phyloP scores from a whole-genome alignment of 2,797 vertebrate genomes.

The Antrozous pallidus region DNA sequence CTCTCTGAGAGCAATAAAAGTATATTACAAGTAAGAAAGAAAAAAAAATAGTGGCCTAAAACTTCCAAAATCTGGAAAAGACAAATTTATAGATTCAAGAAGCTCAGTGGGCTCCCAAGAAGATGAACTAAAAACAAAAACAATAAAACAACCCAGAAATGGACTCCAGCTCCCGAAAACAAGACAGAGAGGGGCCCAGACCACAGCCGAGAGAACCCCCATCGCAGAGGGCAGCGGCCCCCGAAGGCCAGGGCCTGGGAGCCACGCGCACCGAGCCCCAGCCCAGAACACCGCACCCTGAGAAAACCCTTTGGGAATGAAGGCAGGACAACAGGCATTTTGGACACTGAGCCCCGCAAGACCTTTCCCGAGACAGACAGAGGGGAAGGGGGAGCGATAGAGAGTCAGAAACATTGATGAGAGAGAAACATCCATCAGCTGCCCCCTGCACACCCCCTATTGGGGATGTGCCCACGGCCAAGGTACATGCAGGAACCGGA shows the following conservation, averaged over 20 bases:
- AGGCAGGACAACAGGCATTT: no score
- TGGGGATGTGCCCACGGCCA: no score
- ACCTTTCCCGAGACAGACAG: background rate
- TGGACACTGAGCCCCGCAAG: background rate
- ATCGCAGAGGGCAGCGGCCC: background rate
- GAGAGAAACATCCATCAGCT: no score
- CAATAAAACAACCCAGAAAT: background rate
- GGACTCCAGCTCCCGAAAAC: background rate
- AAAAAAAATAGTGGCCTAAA: background rate
- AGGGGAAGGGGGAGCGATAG: no score
- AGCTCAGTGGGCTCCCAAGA: background rate
- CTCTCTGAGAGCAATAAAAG: no score
- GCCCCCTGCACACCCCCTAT: no score
- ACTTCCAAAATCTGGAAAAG: background rate
- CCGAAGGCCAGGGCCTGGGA: no score
- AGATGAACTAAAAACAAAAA: background rate
- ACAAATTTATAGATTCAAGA: background rate
- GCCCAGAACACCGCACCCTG: background rate
- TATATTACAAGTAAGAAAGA: no score
- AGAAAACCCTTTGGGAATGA: background rate
- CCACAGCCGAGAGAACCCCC: background rate
- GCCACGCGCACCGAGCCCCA: no score
- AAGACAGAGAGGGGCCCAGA: background rate
- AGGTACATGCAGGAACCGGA: rapidly evolving
- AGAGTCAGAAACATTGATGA: no score